Conservation (phyloP, 2,113 vertebrate species). For the Amphilophus citrinellus region DNA sequence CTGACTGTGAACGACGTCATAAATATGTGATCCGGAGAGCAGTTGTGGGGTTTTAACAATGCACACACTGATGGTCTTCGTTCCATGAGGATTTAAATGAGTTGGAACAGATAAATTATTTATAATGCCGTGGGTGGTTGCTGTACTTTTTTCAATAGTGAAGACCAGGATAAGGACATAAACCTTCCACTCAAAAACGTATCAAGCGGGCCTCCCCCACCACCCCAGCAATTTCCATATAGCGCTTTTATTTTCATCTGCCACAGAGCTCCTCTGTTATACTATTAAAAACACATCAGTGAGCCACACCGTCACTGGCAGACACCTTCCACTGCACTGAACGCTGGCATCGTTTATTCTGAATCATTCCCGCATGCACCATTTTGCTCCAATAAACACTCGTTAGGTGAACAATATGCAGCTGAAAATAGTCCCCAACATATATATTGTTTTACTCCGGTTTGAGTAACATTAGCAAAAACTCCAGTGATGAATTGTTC, state of each 20-base stretch:
- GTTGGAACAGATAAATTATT: background rate
- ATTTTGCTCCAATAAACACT: slow-evolving; percentile 1
- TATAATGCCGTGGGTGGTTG: background rate
- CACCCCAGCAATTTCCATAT: slow-evolving; percentile 5
- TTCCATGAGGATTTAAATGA: background rate
- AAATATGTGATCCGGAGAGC: background rate
- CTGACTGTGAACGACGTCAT: background rate
- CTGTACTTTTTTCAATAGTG: background rate
- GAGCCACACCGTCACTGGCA: slow-evolving; percentile 6
- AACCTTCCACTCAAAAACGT: slow-evolving; percentile 1
- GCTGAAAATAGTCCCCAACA: background rate
- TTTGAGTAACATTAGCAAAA: background rate
- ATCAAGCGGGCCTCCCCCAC: background rate
- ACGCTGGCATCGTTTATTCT: background rate
- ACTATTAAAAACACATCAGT: slow-evolving; percentile 14
- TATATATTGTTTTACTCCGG: background rate
- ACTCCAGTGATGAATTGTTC: background rate
- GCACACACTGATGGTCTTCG: background rate
- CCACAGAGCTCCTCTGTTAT: slow-evolving; percentile 2
- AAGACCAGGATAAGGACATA: background rate
- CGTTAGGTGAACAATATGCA: background rate
- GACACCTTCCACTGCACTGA: background rate
- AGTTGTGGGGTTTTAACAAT: background rate
- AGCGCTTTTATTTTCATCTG: background rate
- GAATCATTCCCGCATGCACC: slow-evolving; percentile 1